Evolutionary conservation across 2,113 vertebrate genomes (phyloP), one percentile per base, ranked within the genome.

Genomic region (Erythrocercus mccallii): DNA sequence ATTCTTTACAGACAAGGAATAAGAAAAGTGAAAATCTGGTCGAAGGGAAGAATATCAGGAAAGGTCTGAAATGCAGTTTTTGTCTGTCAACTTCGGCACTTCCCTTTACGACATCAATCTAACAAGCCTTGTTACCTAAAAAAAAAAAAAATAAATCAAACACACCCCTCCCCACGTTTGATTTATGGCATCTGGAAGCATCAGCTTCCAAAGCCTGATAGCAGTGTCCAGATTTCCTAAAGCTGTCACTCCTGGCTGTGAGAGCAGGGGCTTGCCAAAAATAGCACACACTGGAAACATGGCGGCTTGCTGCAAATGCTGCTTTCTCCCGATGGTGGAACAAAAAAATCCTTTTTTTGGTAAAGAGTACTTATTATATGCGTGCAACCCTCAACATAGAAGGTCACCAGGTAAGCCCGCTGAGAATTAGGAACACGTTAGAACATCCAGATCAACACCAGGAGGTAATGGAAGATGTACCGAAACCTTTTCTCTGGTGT

Each of bases 221-320:
- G 76, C 47, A 6, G 81, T 8, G 74, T 31, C 94, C 93, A 73
- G 83, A 37, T 92, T 96, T 96, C 94, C 95, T 82, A 88, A 92
- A 81, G 69, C 94, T 93, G 90, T 91, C 94, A 91, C 88, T 83
- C 90, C 92, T 81, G 37, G 61, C 70, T 80, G 77, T 16, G 68
- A 89, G 72, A 94, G 84, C 83, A 87, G 38, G 70, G 65, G 77
- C 87, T 77, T 54, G 92, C 95, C 93, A 97, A 97, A 97, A 97
- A 97, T 96, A 97, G 97, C 93, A 90, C 35, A 21, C 61, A 70
- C 76, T 94, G 58, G 91, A 95, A 96, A 96, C 85, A 97, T 94
- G 93, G 96, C 91, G 71, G 69, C 92, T 83, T 76, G 78, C 93
- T 95, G 92, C 95, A 95, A 94, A 93, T 12, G 68, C 78, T 93